A percentile compares a stretch with the other conserved stretches of the same genome.
phyloP scores from a whole-genome alignment of 2,113 vertebrate species.

The Cyphomyrus plagiostoma region DNA sequence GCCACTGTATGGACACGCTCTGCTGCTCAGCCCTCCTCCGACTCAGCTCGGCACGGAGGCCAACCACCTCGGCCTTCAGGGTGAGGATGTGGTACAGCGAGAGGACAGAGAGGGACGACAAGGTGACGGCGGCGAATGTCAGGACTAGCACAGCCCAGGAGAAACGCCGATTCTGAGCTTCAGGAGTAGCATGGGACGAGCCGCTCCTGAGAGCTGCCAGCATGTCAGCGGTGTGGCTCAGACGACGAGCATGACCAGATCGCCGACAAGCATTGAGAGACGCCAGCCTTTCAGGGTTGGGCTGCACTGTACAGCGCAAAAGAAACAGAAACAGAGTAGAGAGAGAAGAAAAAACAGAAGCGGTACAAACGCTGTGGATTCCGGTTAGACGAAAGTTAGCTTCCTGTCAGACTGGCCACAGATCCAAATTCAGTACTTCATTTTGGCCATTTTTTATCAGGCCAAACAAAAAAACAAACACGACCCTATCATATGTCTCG shows the following conservation, averaged over 20 bases:
- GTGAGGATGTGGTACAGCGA: slow-evolving; percentile 70
- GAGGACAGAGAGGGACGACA: slow-evolving; percentile 66
- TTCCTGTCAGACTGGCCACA: slow-evolving; percentile 1
- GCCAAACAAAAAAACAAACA: not conserved
- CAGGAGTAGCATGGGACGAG: not conserved
- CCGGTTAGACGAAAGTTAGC: not conserved
- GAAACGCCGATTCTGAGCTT: not conserved
- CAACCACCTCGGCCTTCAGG: slow-evolving; percentile 75
- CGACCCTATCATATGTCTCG: not conserved
- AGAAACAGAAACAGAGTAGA: not conserved
- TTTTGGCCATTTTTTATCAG: not conserved
- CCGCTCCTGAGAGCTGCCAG: not conserved
- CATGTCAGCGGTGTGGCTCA: not conserved
- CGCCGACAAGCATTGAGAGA: not conserved
- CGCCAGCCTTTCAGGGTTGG: not conserved
- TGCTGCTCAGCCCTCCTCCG: slow-evolving; percentile 48
- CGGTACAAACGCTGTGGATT: not conserved
- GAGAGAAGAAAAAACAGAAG: not conserved
- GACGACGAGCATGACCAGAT: not conserved
- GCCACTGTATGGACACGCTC: slow-evolving; percentile 37
- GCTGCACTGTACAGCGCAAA: not conserved
- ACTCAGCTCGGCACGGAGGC: slow-evolving; percentile 58
- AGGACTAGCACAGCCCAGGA: slow-evolving; percentile 44
- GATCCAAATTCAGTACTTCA: not conserved
- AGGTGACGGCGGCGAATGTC: slow-evolving; percentile 54